phyloP scores from a whole-genome alignment of 2,113 vertebrate genomes.

The Cavia aperea region DNA sequence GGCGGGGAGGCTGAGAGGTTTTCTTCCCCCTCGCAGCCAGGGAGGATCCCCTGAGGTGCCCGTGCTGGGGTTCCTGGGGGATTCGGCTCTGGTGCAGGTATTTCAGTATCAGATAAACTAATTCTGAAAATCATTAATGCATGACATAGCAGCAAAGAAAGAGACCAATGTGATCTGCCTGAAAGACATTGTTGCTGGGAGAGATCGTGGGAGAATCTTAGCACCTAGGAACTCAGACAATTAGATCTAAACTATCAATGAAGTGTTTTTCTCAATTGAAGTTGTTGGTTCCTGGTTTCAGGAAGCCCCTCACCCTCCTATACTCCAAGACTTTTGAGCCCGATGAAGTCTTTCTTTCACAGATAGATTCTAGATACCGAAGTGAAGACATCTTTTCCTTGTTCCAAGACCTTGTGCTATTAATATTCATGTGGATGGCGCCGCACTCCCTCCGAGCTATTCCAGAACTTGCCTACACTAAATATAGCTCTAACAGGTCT shows the following conservation, averaged over 20 bases:
- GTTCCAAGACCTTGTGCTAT: constrained; percentile 11
- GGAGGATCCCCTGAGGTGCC: not conserved
- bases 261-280: not conserved
- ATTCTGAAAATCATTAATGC: not conserved
- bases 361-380: not conserved
- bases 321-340: not conserved
- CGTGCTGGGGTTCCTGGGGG: not conserved
- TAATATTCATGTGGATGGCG: constrained; percentile 49
- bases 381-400: constrained; percentile 34
- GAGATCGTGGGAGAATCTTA: not conserved
- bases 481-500: constrained; percentile 53
- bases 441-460: constrained; percentile 1
- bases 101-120: not conserved
- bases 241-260: not conserved
- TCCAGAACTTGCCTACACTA: constrained; percentile 48
- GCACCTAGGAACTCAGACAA: not conserved
- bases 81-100: not conserved
- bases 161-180: not conserved
- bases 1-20: no score
- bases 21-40: not conserved
- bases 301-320: not conserved
- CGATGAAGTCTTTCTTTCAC: not conserved
- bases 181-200: not conserved
- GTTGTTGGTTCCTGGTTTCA: not conserved
- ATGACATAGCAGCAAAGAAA: not conserved